Percentiles rank a stretch among this genome's conserved stretches.
Conservation (phyloP, 2,797 vertebrate genomes). For the Rhynchotus rufescens region DNA sequence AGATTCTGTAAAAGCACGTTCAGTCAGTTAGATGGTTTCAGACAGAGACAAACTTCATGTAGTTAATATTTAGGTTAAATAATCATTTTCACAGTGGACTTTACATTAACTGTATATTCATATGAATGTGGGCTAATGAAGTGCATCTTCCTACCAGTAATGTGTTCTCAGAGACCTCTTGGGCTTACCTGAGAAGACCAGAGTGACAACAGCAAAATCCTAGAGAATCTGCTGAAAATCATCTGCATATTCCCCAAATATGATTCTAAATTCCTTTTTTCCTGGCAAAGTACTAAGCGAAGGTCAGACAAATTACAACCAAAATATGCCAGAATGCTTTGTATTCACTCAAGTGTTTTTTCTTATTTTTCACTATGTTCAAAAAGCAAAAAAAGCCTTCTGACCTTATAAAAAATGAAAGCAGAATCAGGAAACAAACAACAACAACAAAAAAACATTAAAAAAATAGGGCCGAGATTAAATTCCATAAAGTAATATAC, state of each 20-base stretch:
- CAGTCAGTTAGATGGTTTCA: background rate
- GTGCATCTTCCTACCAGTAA: background rate
- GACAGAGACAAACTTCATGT: background rate
- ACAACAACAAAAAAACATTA: background rate
- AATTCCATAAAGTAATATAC: background rate
- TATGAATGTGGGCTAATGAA: background rate
- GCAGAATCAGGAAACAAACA: background rate
- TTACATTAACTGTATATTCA: background rate
- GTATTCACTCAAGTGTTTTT: background rate
- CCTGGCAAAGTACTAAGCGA: background rate
- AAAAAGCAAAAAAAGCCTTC: background rate
- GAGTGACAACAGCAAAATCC: background rate
- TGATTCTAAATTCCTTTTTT: background rate
- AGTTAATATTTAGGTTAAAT: background rate
- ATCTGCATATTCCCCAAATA: background rate
- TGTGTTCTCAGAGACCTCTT: background rate
- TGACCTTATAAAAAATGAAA: background rate
- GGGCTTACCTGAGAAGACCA: background rate
- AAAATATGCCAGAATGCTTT: background rate
- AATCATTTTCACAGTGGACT: background rate
- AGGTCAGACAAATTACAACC: background rate
- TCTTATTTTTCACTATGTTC: background rate
- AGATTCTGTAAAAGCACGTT: background rate
- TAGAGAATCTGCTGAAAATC: background rate
- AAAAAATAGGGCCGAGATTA: background rate